These are phyloP conservation scores for Plecturocebus donacophilus DNA, from an alignment of 2,113 vertebrate species.

Conservation along the genomic window DNA sequence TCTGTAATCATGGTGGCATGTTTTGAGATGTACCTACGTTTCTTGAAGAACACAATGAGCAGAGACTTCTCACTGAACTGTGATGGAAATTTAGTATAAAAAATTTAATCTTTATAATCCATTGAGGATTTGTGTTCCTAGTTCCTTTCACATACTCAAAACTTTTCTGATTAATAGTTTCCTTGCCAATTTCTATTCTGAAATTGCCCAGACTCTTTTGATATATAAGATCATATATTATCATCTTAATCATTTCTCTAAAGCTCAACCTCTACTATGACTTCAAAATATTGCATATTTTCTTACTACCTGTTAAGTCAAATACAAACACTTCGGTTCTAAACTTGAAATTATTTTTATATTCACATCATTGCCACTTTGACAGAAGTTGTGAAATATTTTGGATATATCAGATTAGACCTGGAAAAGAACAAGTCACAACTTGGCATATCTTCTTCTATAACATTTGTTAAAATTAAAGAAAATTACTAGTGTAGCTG, in stretches of 20 bases:
- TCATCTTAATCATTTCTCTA: neutral
- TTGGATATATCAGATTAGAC: neutral
- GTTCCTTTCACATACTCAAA: neutral
- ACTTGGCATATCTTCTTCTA: neutral
- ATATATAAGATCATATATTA: no score
- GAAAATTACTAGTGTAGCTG: neutral
- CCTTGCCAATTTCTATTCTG: neutral
- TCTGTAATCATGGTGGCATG: neutral
- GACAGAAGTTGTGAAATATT: neutral
- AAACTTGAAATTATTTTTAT: neutral
- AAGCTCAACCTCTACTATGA: neutral
- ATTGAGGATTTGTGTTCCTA: neutral
- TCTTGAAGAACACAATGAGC: neutral
- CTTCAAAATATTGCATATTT: neutral
- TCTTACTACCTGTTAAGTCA: neutral
- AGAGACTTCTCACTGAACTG: neutral
- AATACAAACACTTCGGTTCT: neutral
- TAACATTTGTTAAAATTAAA: neutral
- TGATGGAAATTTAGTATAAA: neutral
- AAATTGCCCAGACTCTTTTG: neutral
- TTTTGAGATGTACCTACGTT: neutral
- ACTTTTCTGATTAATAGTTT: neutral
- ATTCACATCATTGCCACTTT: neutral
- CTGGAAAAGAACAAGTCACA: neutral
- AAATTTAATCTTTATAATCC: neutral